A percentile compares a stretch with the other conserved stretches of the same genome.
Conservation (phyloP, 1,140 invertebrate species). For the Aphaenogaster ashmeadi region DNA sequence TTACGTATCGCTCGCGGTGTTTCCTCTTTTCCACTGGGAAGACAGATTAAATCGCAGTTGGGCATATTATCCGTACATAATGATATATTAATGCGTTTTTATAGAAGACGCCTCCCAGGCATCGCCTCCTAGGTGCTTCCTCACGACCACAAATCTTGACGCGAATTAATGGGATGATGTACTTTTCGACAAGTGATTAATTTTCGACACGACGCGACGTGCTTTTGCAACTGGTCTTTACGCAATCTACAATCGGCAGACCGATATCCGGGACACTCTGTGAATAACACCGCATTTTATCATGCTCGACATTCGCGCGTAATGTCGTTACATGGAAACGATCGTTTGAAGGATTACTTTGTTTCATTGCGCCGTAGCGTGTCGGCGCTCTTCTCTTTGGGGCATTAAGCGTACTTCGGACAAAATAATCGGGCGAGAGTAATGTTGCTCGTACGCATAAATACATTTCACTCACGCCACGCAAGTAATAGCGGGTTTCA, state of each 20-base stretch:
- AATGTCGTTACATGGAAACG: slow-evolving; percentile 8
- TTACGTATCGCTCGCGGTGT: not conserved
- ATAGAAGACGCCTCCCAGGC: not conserved
- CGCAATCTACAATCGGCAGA: not conserved
- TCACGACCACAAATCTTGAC: not conserved
- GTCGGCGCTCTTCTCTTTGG: slow-evolving; percentile 21
- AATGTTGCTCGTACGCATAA: slow-evolving; percentile 63
- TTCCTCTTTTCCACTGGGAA: not conserved
- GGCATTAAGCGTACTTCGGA: slow-evolving; percentile 19
- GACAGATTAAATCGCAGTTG: not conserved
- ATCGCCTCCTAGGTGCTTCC: not conserved
- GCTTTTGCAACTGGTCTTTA: slow-evolving; percentile 14
- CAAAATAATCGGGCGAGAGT: slow-evolving; percentile 55
- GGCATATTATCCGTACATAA: not conserved
- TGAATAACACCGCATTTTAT: not conserved
- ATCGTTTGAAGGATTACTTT: slow-evolving; percentile 32
- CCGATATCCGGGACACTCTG: no score
- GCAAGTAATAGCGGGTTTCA: slow-evolving; percentile 78
- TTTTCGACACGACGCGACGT: slow-evolving; percentile 1
- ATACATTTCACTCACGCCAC: slow-evolving; percentile 78
- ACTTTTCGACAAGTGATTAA: slow-evolving; percentile 11
- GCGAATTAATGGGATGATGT: not conserved
- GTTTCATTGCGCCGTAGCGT: slow-evolving; percentile 45
- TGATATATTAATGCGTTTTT: not conserved
- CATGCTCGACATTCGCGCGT: slow-evolving; percentile 21